Conservation (phyloP, 2,888 invertebrate species). For the Dioctria rufipes region DNA sequence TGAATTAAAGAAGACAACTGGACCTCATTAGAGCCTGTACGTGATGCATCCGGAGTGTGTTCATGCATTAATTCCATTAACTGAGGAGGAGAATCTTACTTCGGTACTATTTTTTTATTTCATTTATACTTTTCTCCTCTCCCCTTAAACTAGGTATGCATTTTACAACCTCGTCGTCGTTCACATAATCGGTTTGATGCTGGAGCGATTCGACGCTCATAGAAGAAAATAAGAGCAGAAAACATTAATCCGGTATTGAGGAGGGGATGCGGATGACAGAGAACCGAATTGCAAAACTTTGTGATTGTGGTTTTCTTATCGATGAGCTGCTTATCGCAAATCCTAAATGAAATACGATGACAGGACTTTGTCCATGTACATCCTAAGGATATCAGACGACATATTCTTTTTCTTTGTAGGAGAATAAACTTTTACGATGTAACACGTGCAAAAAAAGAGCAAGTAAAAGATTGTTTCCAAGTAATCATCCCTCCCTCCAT, state of each 20-base stretch:
- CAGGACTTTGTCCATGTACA: constrained; percentile 23
- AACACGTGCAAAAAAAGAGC: not conserved
- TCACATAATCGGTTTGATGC: too few species aligned
- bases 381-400: constrained; percentile 23
- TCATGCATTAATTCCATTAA: constrained; percentile 39
- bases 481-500: not conserved
- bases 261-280: not conserved
- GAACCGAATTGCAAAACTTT: not conserved
- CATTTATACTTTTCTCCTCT: not conserved
- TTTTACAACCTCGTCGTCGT: too few species aligned
- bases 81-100: constrained; percentile 29
- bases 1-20: constrained; percentile 35
- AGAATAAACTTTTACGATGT: too few species aligned
- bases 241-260: too few species aligned
- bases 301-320: constrained; percentile 40
- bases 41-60: constrained; percentile 29
- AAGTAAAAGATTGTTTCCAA: not conserved
- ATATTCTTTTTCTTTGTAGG: too few species aligned
- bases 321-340: constrained; percentile 8
- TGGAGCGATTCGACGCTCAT: too few species aligned
- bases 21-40: constrained; percentile 23
- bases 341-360: constrained; percentile 23
- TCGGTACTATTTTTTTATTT: too few species aligned
- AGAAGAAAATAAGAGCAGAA: too few species aligned
- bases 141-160: not conserved